Evolutionary conservation across 2,797 vertebrate genomes (phyloP).

Genomic region (Artibeus lituratus): DNA sequence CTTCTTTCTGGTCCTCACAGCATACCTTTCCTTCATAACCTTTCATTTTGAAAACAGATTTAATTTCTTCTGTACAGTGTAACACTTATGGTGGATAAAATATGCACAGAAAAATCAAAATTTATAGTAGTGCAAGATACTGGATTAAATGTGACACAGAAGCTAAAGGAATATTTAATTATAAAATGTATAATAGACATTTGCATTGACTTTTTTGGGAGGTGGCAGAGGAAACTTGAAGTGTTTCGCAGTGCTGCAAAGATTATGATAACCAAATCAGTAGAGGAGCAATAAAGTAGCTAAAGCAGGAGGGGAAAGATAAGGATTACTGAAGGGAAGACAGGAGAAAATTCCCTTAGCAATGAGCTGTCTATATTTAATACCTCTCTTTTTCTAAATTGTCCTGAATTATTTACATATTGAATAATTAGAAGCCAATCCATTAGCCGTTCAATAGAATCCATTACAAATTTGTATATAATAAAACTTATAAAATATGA

Average conservation of each 20-base stretch:
- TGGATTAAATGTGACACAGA: background rate
- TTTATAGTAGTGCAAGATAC: background rate
- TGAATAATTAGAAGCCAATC: slow-evolving; percentile 49
- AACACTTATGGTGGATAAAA: background rate
- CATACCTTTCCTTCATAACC: background rate
- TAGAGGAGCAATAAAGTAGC: slow-evolving; percentile 1
- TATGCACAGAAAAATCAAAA: background rate
- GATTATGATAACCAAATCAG: slow-evolving; percentile 65
- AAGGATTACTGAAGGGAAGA: slow-evolving; percentile 43
- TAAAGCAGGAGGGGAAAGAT: slow-evolving; percentile 35
- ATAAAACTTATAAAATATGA: slow-evolving; percentile 65
- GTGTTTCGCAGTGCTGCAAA: slow-evolving; percentile 51
- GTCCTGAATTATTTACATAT: slow-evolving; percentile 62
- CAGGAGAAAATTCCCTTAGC: background rate
- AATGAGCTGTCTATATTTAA: slow-evolving; percentile 42
- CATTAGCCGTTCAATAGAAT: slow-evolving; percentile 47
- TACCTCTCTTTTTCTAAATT: slow-evolving; percentile 24
- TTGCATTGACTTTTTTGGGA: slow-evolving; percentile 46
- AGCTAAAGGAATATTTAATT: slow-evolving; percentile 54
- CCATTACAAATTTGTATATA: slow-evolving; percentile 55
- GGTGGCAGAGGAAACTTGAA: slow-evolving; percentile 27
- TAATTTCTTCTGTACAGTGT: slow-evolving; percentile 6
- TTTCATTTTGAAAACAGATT: background rate
- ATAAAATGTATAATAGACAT: slow-evolving; percentile 12
- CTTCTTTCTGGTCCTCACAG: background rate